These are phyloP conservation scores for Arizona elegans DNA, from an alignment of 2,113 vertebrate species.

Conservation along the genomic window DNA sequence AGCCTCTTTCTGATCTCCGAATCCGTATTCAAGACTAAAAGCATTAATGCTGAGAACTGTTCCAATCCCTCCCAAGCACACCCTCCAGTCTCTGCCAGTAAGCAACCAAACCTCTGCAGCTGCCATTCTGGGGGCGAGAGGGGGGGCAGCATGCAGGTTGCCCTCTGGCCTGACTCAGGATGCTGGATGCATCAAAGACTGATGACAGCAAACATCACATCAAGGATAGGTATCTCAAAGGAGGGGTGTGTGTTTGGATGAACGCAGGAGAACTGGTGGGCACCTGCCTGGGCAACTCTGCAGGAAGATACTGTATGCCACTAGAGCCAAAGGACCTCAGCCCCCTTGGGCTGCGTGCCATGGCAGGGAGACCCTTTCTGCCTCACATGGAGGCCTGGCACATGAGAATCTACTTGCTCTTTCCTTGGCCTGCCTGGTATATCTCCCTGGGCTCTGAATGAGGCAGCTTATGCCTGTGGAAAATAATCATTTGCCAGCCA, in stretches of 20 bases:
- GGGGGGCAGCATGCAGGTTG: constrained; percentile 11
- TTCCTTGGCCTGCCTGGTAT: neutral
- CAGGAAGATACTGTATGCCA: neutral
- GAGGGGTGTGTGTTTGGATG: neutral
- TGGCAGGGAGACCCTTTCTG: neutral
- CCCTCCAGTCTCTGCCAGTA: constrained; percentile 62
- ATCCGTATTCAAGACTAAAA: constrained; percentile 67
- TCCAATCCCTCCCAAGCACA: constrained; percentile 69
- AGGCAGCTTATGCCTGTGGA: neutral
- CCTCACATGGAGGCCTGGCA: neutral
- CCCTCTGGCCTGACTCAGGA: neutral
- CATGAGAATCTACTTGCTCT: neutral
- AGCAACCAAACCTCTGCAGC: constrained; percentile 56
- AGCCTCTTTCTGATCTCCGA: constrained; percentile 67
- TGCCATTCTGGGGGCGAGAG: constrained; percentile 45
- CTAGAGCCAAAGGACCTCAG: neutral
- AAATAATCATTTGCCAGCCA: neutral
- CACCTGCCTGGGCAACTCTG: neutral
- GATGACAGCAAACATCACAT: neutral
- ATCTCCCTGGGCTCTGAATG: neutral
- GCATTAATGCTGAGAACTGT: constrained; percentile 69
- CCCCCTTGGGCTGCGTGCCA: neutral
- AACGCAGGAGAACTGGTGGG: neutral
- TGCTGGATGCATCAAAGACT: neutral
- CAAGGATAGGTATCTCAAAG: neutral